Evolutionary conservation across 2,888 invertebrate species (phyloP).

Genomic region (Microplitis deprimator): DNA sequence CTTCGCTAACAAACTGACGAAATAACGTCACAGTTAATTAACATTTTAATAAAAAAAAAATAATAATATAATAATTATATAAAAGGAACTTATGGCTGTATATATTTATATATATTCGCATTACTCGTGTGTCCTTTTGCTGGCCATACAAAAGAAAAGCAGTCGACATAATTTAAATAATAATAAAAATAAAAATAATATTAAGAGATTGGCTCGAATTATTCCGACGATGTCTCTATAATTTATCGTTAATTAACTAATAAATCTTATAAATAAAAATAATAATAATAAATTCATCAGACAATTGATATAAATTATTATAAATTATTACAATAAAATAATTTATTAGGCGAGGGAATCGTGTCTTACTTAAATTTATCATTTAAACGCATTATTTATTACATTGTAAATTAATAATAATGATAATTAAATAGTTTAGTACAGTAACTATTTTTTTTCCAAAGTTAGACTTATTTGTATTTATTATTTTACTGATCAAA

Average conservation of each 20-base stretch:
- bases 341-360: constrained; percentile 31
- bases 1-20: not conserved
- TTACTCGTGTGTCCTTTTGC: constrained; percentile 16
- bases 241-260: not conserved
- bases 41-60: constrained; percentile 17
- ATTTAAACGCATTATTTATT: constrained; percentile 19
- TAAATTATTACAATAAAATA: constrained; percentile 13
- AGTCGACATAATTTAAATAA: not conserved
- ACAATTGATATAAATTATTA: not conserved
- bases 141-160: not conserved
- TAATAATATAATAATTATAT: constrained; percentile 25
- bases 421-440: constrained; percentile 20
- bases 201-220: constrained; percentile 51
- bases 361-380: constrained; percentile 1
- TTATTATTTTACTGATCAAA: constrained; percentile 18
- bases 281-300: not conserved
- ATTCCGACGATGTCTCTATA: constrained; percentile 29
- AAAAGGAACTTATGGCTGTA: constrained; percentile 29
- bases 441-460: constrained; percentile 16
- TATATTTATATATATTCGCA: not conserved
- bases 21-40: not conserved
- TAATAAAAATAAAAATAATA: not conserved
- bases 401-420: constrained; percentile 21
- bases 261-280: not conserved
- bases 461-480: constrained; percentile 22